Percentiles rank a stretch among this genome's conserved stretches.
phyloP scores from a whole-genome alignment of 2,113 vertebrate genomes.

The Lagopus leucura region DNA sequence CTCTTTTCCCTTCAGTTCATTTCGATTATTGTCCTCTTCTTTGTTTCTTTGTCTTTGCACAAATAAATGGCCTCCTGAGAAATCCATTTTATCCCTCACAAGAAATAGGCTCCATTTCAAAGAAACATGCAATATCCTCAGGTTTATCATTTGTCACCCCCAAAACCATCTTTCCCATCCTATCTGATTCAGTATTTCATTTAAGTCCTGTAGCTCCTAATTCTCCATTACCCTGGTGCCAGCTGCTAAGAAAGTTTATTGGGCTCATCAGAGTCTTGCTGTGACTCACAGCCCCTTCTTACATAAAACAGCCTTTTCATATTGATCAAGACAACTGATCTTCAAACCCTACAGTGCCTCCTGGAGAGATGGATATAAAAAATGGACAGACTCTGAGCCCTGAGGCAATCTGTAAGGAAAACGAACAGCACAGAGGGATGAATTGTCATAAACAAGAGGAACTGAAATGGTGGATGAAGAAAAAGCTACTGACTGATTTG shows the following conservation, averaged over 20 bases:
- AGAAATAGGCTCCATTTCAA: neutral
- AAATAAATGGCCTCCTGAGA: neutral
- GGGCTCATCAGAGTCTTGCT: neutral
- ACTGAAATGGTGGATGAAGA: neutral
- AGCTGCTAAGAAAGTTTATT: neutral
- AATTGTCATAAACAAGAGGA: neutral
- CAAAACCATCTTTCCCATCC: neutral
- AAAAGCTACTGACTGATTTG: slow-evolving; percentile 25
- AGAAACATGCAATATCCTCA: neutral
- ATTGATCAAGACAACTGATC: neutral
- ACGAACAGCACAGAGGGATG: neutral
- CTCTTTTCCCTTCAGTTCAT: neutral
- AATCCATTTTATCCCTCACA: neutral
- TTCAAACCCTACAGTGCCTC: slow-evolving; percentile 4
- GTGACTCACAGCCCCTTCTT: slow-evolving; percentile 25
- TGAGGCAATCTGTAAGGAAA: slow-evolving; percentile 38
- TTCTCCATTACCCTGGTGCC: neutral
- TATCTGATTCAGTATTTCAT: neutral
- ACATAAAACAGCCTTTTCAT: neutral
- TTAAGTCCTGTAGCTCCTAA: neutral
- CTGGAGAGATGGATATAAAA: slow-evolving; percentile 13
- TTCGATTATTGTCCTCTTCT: neutral
- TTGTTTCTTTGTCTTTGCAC: neutral
- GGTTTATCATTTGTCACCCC: neutral
- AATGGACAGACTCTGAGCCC: neutral